phyloP scores from a whole-genome alignment of 2,888 invertebrate genomes.

The Pycnomerus fuliginosus region DNA sequence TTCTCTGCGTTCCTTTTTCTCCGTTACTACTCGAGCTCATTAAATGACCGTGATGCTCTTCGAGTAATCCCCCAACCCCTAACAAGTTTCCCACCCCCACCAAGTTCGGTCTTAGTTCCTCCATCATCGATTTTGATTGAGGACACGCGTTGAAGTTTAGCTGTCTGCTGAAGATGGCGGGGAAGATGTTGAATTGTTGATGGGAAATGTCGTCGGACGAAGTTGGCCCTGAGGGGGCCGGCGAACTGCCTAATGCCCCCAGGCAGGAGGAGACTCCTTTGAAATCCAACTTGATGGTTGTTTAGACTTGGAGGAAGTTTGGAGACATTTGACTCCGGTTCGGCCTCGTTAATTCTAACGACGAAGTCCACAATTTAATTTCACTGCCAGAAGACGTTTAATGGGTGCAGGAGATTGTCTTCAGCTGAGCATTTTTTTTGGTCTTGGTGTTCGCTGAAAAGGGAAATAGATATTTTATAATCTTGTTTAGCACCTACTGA shows the following conservation, averaged over 20 bases:
- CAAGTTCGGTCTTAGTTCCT: conserved; percentile 80
- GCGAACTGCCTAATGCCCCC: conserved; percentile 62
- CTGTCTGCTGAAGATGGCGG: conserved; percentile 87
- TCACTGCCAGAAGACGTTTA: too few species aligned
- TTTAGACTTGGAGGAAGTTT: conserved; percentile 28
- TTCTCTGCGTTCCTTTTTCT: conserved; percentile 57
- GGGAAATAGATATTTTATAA: too few species aligned
- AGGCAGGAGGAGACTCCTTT: conserved; percentile 71
- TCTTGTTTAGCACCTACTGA: too few species aligned
- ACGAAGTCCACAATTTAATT: too few species aligned
- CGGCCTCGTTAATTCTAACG: too few species aligned
- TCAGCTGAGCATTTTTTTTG: too few species aligned
- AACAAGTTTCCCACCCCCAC: conserved; percentile 75
- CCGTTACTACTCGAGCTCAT: conserved; percentile 44
- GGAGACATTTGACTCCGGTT: too few species aligned
- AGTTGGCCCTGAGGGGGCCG: conserved; percentile 53
- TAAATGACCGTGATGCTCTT: conserved; percentile 70
- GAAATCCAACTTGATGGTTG: conserved; percentile 79
- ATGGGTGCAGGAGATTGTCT: too few species aligned
- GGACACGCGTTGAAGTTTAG: conserved; percentile 75
- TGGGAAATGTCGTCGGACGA: conserved; percentile 60
- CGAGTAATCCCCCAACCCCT: conserved; percentile 76
- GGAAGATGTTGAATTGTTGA: conserved; percentile 89
- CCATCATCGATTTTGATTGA: conserved; percentile 76
- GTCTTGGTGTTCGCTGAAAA: too few species aligned